Evolutionary conservation across 2,113 vertebrate species (phyloP).

Genomic region (Dolichotis patagonum): DNA sequence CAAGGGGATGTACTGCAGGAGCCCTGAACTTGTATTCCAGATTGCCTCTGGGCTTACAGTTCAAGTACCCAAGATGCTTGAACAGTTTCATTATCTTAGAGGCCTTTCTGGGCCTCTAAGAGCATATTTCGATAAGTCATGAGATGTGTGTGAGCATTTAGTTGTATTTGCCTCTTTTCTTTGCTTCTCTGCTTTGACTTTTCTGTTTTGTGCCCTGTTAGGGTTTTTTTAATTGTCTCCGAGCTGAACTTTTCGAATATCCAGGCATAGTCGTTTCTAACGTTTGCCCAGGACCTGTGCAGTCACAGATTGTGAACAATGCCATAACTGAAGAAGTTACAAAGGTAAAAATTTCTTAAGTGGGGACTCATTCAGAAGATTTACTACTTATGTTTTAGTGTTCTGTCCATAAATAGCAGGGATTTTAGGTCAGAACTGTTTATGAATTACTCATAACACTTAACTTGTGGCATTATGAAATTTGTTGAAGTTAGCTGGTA

Average conservation of each 20-base stretch:
- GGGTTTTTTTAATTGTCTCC: constrained; percentile 95
- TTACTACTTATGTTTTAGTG: background rate
- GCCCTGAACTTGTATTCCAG: background rate
- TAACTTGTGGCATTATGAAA: background rate
- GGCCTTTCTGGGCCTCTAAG: background rate
- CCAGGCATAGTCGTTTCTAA: constrained; percentile 92
- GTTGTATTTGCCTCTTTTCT: background rate
- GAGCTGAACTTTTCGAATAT: constrained; percentile 90
- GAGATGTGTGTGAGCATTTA: background rate
- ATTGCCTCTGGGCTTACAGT: background rate
- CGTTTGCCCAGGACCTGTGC: constrained; percentile 94
- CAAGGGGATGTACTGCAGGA: background rate
- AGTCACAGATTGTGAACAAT: constrained; percentile 94
- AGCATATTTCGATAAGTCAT: constrained; percentile 16
- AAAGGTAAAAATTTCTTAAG: constrained; percentile 87
- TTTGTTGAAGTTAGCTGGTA: background rate
- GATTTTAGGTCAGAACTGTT: background rate
- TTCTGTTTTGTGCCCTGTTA: constrained; percentile 73
- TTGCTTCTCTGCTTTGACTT: background rate
- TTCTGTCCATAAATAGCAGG: background rate
- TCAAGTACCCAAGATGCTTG: background rate
- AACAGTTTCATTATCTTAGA: background rate
- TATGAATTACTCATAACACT: constrained; percentile 41
- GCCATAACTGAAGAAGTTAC: constrained; percentile 90
- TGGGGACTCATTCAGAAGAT: background rate